Percentiles rank a stretch among this genome's conserved stretches.
phyloP scores from a whole-genome alignment of 2,113 vertebrate genomes.

The Himantopus leucocephalus region DNA sequence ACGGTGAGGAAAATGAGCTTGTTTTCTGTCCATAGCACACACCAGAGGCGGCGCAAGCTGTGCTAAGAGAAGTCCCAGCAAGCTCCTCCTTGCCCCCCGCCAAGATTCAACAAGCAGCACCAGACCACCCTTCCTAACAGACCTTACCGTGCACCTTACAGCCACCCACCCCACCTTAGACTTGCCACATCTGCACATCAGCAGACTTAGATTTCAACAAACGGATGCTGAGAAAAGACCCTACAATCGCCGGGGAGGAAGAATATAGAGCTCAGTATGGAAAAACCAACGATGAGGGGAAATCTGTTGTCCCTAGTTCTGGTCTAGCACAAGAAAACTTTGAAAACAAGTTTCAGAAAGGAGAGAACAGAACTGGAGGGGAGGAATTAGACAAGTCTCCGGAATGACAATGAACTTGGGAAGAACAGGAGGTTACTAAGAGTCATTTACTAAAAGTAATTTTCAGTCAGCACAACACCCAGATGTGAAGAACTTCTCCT shows the following conservation, averaged over 20 bases:
- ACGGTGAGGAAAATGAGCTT: background rate
- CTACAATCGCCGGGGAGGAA: background rate
- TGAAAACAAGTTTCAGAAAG: background rate
- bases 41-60: background rate
- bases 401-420: background rate
- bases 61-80: background rate
- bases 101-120: background rate
- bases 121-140: background rate
- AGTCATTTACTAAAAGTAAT: background rate
- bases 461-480: background rate
- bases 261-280: background rate
- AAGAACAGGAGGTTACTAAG: background rate
- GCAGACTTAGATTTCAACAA: no score
- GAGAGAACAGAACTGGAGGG: background rate
- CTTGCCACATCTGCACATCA: background rate
- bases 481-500: background rate
- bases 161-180: background rate
- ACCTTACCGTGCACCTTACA: fast-evolving
- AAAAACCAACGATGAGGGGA: background rate
- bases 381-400: background rate
- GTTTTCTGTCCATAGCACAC: background rate
- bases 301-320: background rate
- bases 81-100: background rate
- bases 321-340: background rate
- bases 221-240: background rate